Percentiles rank a stretch among this genome's conserved stretches.
These are phyloP conservation scores for Drosophila cracens DNA, from an alignment of 2,888 invertebrate species.

Conservation along the genomic window DNA sequence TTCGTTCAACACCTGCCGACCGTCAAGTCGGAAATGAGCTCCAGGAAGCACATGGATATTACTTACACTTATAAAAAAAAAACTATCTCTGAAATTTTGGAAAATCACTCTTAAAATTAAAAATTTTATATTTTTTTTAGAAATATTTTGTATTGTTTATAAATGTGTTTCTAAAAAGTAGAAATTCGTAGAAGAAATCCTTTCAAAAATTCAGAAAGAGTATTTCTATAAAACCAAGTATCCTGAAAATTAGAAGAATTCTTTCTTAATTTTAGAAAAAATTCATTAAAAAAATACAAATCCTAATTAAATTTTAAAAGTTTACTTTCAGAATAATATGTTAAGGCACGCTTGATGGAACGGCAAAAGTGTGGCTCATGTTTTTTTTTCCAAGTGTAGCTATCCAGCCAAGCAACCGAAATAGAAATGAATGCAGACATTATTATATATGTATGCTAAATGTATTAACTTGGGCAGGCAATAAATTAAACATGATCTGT, in stretches of 20 bases:
- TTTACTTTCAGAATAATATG: not conserved
- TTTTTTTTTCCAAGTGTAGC: constrained; percentile 1
- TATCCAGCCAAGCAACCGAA: constrained; percentile 29
- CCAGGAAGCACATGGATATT: constrained; percentile 23
- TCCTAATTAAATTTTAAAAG: not conserved
- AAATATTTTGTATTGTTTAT: not conserved
- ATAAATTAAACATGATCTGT: constrained; percentile 37
- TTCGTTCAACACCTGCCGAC: constrained; percentile 69
- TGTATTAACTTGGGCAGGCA: constrained; percentile 20
- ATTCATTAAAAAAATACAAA: not conserved
- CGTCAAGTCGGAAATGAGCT: constrained; percentile 34
- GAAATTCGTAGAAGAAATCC: not conserved
- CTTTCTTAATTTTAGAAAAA: not conserved
- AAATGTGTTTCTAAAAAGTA: not conserved
- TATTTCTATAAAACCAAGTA: too few relatives aligned
- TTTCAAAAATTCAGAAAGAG: not conserved
- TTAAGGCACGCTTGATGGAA: not conserved
- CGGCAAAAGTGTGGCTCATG: not conserved
- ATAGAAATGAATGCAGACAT: constrained; percentile 20
- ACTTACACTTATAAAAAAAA: not conserved
- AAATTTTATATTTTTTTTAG: not conserved
- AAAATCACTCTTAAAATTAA: not conserved
- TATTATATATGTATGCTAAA: constrained; percentile 1
- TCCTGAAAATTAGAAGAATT: not conserved
- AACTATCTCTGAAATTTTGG: not conserved